Evolutionary conservation across 2,888 invertebrate species (phyloP).

Genomic region (Mellilla xanthometata): DNA sequence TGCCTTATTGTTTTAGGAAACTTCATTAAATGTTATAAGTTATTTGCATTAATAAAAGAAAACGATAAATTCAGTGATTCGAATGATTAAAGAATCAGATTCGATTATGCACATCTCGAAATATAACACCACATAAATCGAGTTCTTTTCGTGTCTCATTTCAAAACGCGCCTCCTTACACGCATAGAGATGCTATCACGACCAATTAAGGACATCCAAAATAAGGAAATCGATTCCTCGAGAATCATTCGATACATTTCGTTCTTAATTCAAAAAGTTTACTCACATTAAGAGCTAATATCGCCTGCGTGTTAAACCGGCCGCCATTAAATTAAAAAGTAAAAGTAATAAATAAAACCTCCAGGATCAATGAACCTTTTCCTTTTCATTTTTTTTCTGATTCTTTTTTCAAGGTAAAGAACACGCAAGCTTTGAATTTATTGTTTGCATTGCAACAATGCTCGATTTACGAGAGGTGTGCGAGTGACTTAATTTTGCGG

Average conservation of each 20-base stretch:
- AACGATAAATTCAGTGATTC: background rate
- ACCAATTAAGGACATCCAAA: constrained; percentile 24
- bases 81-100: constrained; percentile 6
- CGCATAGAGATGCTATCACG: constrained; percentile 24
- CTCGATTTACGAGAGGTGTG: constrained; percentile 13
- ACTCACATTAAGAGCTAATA: constrained; percentile 36
- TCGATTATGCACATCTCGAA: constrained; percentile 11
- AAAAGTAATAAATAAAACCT: constrained; percentile 54
- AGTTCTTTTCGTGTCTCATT: constrained; percentile 2
- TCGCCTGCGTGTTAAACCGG: constrained; percentile 46
- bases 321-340: constrained; percentile 57
- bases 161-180: constrained; percentile 7
- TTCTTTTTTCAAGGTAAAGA: constrained; percentile 33
- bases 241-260: constrained; percentile 16
- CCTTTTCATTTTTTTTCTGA: constrained; percentile 30
- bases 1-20: no score
- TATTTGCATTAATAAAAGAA: no score
- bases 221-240: constrained; percentile 18
- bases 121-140: constrained; percentile 13
- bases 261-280: constrained; percentile 24
- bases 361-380: constrained; percentile 52
- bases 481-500: constrained; percentile 14
- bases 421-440: constrained; percentile 39
- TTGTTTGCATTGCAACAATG: constrained; percentile 23
- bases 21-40: no score